Evolutionary conservation across 2,888 invertebrate species (phyloP).

Genomic region (Suillia variegata): DNA sequence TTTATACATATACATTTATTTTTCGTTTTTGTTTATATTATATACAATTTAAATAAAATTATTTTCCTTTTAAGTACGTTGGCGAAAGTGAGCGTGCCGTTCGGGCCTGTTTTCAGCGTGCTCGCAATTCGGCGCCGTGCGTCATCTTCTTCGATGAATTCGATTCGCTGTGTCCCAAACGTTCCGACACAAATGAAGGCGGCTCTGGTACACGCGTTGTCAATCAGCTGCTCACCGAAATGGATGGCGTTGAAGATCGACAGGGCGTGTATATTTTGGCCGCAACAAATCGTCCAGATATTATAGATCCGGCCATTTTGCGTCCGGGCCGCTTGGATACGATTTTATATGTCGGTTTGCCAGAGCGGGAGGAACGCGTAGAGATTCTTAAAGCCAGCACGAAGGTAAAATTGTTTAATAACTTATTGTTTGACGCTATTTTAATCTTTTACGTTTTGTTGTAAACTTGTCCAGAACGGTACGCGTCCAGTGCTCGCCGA

Average conservation of each 20-base stretch:
- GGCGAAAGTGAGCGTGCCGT: conserved; percentile 98
- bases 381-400: conserved; percentile 90
- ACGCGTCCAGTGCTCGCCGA: conserved; percentile 75
- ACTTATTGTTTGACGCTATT: background rate
- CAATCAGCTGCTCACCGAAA: conserved; percentile 96
- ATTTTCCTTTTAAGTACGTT: conserved; percentile 74
- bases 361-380: conserved; percentile 75
- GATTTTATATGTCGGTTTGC: conserved; percentile 88
- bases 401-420: conserved; percentile 73
- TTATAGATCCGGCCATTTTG: conserved; percentile 93
- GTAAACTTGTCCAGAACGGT: conserved; percentile 67
- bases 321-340: conserved; percentile 88
- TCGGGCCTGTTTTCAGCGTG: conserved; percentile 92
- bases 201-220: conserved; percentile 85
- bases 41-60: conserved; percentile 11
- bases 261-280: conserved; percentile 94
- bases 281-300: conserved; percentile 95
- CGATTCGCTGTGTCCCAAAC: conserved; percentile 91
- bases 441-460: conserved; percentile 8
- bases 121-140: conserved; percentile 93
- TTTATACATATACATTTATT: background rate
- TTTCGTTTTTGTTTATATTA: background rate
- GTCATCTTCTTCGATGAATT: conserved; percentile 99
- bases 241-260: conserved; percentile 94
- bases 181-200: conserved; percentile 76